Percentiles rank a stretch among this genome's conserved stretches.
Conservation (phyloP, 2,888 invertebrate genomes). For the Aquatica leii region DNA sequence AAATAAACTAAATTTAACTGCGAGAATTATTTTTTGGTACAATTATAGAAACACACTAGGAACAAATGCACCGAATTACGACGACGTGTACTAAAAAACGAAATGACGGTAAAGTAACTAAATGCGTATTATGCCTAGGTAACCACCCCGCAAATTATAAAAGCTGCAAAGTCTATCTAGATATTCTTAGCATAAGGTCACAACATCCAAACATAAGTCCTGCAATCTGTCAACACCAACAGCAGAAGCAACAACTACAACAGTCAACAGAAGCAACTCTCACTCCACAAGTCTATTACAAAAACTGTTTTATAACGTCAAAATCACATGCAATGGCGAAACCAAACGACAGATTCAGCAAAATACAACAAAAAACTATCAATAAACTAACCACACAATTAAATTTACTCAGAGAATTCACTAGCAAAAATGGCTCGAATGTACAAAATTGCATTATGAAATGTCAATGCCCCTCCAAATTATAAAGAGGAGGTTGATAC, state of each 20-base stretch:
- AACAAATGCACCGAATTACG: too few species aligned
- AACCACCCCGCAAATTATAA: slow-evolving; percentile 7
- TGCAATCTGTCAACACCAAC: slow-evolving; percentile 1
- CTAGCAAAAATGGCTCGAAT: slow-evolving; percentile 4
- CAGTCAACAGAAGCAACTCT: too few species aligned
- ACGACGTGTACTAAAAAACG: slow-evolving; percentile 9
- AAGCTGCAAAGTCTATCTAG: slow-evolving; percentile 12
- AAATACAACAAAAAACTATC: slow-evolving; percentile 11
- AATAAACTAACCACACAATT: slow-evolving; percentile 2
- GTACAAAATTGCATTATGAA: slow-evolving; percentile 6
- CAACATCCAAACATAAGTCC: not conserved
- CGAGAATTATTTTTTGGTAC: too few species aligned
- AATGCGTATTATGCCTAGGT: slow-evolving; percentile 1
- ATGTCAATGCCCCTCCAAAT: not conserved
- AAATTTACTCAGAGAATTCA: slow-evolving; percentile 1
- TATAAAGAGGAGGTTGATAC: slow-evolving; percentile 5
- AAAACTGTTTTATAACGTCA: not conserved
- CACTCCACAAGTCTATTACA: not conserved
- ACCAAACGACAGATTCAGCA: slow-evolving; percentile 6
- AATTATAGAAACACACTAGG: too few species aligned
- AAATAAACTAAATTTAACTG: too few species aligned
- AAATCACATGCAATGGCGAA: not conserved
- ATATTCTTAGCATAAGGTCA: not conserved
- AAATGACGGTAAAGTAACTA: slow-evolving; percentile 3
- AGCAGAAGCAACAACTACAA: not conserved